Conservation (phyloP, 2,113 vertebrate genomes). For the Larimichthys crocea region DNA sequence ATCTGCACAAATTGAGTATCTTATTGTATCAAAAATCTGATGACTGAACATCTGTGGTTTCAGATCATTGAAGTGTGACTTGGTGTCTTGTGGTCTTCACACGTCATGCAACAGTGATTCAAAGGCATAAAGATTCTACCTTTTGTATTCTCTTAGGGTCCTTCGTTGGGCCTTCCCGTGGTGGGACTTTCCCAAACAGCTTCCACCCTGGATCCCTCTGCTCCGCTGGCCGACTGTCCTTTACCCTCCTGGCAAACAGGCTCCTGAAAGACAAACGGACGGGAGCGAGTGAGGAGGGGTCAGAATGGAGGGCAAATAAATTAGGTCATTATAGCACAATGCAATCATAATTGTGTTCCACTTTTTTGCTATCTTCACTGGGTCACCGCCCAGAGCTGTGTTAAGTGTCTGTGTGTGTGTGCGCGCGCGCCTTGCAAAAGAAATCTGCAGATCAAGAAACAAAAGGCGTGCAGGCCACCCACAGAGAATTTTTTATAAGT, state of each 20-base stretch:
- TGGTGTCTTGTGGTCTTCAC: neutral
- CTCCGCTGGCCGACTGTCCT: constrained; percentile 84
- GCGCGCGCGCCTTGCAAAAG: neutral
- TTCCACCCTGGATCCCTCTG: constrained; percentile 91
- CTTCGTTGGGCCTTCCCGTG: constrained; percentile 84
- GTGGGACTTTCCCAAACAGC: constrained; percentile 90
- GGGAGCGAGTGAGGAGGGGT: neutral
- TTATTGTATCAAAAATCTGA: too few relatives aligned
- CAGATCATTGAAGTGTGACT: neutral
- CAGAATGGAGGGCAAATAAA: neutral
- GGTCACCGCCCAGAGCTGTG: neutral
- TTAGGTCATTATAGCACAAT: neutral
- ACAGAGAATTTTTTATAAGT: neutral
- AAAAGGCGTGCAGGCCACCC: neutral
- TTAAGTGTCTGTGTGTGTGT: neutral
- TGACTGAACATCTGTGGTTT: neutral
- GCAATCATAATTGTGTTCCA: too few relatives aligned
- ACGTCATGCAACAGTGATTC: neutral
- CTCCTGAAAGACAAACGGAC: constrained; percentile 81
- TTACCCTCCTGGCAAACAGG: constrained; percentile 90
- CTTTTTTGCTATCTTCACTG: neutral
- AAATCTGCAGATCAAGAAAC: constrained; percentile 1
- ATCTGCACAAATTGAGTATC: too few relatives aligned
- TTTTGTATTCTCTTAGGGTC: constrained; percentile 87
- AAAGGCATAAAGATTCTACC: constrained; percentile 77